phyloP scores from a whole-genome alignment of 2,113 vertebrate genomes.

The Elaphurus davidianus region DNA sequence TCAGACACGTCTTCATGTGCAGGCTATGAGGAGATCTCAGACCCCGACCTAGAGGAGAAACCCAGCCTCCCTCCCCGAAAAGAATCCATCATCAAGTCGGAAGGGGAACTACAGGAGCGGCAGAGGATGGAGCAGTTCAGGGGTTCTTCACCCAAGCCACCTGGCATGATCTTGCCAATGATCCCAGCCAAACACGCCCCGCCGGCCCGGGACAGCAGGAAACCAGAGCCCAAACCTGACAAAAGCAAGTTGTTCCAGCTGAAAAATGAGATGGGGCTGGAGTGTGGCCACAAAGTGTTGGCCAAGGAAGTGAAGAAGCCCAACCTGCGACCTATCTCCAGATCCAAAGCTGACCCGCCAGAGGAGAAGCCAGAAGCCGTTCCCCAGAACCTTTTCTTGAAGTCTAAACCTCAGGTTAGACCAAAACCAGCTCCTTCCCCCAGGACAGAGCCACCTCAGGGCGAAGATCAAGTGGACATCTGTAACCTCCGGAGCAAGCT shows the following conservation, averaged over 20 bases:
- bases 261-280: constrained; percentile 96
- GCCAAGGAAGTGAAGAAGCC: constrained; percentile 97
- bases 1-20: constrained; percentile 71
- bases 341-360: constrained; percentile 85
- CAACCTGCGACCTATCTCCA: constrained; percentile 93
- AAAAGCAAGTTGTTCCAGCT: constrained; percentile 91
- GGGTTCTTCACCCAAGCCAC: constrained; percentile 90
- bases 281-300: constrained; percentile 94
- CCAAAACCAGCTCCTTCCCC: constrained; percentile 90
- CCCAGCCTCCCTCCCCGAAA: constrained; percentile 94
- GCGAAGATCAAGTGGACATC: constrained; percentile 92
- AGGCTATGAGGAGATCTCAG: constrained; percentile 83
- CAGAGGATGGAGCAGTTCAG: constrained; percentile 84
- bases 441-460: constrained; percentile 84
- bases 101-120: constrained; percentile 86
- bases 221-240: constrained; percentile 89
- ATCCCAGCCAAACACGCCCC: constrained; percentile 84
- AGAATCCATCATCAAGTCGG: constrained; percentile 95
- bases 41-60: constrained; percentile 88
- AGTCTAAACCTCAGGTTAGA: constrained; percentile 90
- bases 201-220: constrained; percentile 85
- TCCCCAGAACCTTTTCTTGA: constrained; percentile 85
- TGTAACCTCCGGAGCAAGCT: constrained; percentile 95
- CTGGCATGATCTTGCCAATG: constrained; percentile 88
- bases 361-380: constrained; percentile 89